Percentiles rank a stretch among this genome's conserved stretches.
Evolutionary conservation across 2,888 invertebrate genomes (phyloP).

Genomic region (Acronicta psi): DNA sequence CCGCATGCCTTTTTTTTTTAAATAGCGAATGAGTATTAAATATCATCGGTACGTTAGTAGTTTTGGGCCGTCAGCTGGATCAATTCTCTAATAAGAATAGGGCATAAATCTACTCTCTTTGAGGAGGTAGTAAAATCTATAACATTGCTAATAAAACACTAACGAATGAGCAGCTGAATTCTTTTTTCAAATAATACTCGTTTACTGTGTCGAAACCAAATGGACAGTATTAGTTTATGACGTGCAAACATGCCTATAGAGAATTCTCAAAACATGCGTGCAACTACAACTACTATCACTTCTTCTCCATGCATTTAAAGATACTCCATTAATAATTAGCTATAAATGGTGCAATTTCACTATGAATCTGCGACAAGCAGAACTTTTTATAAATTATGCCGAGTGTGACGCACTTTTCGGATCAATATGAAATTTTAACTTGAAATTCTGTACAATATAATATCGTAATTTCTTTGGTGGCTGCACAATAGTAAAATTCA

Average conservation of each 20-base stretch:
- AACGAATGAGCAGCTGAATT: neutral
- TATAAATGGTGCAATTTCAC: too few relatives aligned
- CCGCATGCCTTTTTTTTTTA: neutral
- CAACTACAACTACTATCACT: too few relatives aligned
- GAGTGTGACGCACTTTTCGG: neutral
- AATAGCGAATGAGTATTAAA: neutral
- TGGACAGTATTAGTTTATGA: neutral
- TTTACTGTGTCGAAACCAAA: too few relatives aligned
- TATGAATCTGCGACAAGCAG: neutral
- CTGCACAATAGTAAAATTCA: constrained; percentile 48
- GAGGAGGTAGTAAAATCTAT: neutral
- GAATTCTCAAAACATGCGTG: too few relatives aligned
- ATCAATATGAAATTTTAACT: constrained; percentile 4
- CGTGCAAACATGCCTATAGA: too few relatives aligned
- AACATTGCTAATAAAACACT: too few relatives aligned
- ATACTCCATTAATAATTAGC: too few relatives aligned
- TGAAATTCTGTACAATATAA: constrained; percentile 33
- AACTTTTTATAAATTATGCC: too few relatives aligned
- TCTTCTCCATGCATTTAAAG: too few relatives aligned
- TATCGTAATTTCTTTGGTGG: constrained; percentile 44
- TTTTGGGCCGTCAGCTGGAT: neutral
- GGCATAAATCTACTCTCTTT: neutral
- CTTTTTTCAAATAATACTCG: neutral
- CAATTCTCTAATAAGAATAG: neutral
- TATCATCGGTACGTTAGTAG: neutral